Conservation (phyloP, 2,888 invertebrate species). For the Ecliptopera silaceata region DNA sequence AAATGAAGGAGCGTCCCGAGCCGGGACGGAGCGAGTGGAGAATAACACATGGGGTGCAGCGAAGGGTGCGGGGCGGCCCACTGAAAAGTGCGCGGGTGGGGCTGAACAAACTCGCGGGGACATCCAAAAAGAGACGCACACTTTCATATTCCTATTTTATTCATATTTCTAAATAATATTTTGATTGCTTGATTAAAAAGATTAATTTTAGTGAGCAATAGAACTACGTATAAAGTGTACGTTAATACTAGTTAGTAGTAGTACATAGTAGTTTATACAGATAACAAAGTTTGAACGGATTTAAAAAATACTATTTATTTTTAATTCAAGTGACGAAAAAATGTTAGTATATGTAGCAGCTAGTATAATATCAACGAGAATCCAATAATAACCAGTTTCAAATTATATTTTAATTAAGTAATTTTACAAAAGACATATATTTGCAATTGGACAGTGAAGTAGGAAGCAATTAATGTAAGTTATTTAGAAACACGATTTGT, state of each 20-base stretch:
- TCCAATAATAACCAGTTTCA: no score
- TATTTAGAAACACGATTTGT: neutral
- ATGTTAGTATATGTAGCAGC: no score
- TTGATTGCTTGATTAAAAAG: neutral
- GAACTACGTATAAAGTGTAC: neutral
- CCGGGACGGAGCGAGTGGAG: constrained; percentile 70
- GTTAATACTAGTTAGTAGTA: no score
- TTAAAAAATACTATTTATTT: no score
- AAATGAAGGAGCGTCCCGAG: constrained; percentile 83
- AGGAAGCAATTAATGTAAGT: neutral
- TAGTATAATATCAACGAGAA: no score
- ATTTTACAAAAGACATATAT: no score
- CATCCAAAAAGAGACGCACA: constrained; percentile 53
- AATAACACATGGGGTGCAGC: constrained; percentile 75
- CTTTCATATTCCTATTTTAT: constrained; percentile 49
- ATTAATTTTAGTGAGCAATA: neutral
- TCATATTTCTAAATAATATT: constrained; percentile 26
- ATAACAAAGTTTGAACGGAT: no score
- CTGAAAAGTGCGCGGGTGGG: constrained; percentile 83
- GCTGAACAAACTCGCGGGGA: constrained; percentile 83
- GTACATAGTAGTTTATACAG: no score
- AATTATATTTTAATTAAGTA: no score
- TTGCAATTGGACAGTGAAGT: neutral
- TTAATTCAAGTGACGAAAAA: no score
- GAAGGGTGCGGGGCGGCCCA: constrained; percentile 78